Evolutionary conservation across 2,888 invertebrate genomes (phyloP).

Genomic region (Sepiola atlantica): DNA sequence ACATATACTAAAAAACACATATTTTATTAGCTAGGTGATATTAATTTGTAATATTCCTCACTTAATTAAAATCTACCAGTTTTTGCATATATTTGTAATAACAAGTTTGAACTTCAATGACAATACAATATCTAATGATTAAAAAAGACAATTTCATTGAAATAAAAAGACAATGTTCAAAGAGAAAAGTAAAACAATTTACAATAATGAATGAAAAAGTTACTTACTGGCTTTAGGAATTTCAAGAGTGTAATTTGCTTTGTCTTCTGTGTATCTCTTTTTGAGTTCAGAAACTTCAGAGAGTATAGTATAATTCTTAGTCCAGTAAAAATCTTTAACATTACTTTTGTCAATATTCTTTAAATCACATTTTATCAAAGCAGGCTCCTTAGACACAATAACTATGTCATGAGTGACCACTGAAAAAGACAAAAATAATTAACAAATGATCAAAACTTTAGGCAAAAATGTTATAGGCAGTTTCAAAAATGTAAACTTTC

Average conservation of each 20-base stretch:
- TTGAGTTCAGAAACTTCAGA: not conserved
- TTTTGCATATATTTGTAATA: no score
- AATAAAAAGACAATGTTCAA: no score
- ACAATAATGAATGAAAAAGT: not conserved
- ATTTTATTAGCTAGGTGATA: no score
- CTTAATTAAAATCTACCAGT: no score
- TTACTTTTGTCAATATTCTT: no score
- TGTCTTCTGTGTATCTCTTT: not conserved
- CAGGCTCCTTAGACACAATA: not conserved
- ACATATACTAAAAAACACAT: no score
- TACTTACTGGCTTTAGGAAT: slow-evolving; percentile 42
- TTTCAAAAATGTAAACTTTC: no score
- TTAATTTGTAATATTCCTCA: no score
- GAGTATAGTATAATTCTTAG: not conserved
- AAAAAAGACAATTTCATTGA: no score
- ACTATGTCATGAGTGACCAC: not conserved
- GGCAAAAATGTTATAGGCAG: not conserved
- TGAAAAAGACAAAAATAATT: not conserved
- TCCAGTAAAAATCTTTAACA: slow-evolving; percentile 32
- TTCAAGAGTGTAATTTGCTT: slow-evolving; percentile 36
- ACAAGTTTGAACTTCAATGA: no score
- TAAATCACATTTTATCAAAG: not conserved
- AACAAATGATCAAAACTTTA: not conserved
- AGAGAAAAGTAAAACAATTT: not conserved
- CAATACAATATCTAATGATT: no score